Evolutionary conservation across 2,888 invertebrate species (phyloP).

Genomic region (Hirudinaria manillensis): DNA sequence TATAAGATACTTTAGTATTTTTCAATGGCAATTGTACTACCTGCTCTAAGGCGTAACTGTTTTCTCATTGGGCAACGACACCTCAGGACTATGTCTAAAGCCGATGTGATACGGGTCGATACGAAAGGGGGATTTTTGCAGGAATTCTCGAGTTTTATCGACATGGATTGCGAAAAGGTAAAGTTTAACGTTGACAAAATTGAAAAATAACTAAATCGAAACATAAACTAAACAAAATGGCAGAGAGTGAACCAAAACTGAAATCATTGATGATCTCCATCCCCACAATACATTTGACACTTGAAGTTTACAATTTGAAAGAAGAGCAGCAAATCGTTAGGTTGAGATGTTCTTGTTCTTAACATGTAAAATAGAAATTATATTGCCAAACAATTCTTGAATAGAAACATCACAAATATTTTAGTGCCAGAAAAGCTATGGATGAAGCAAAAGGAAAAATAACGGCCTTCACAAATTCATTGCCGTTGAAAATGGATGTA

Average conservation of each 20-base stretch:
- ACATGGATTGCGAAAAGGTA: too few species aligned
- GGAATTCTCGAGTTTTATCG: too few species aligned
- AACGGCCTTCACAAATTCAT: background rate
- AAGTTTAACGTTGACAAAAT: too few species aligned
- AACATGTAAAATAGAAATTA: background rate
- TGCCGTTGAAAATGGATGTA: background rate
- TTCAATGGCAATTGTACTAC: too few species aligned
- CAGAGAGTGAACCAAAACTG: background rate
- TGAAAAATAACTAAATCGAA: too few species aligned
- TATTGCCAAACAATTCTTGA: background rate
- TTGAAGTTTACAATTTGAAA: conserved; percentile 17
- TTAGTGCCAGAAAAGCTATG: conserved; percentile 7
- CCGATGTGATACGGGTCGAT: too few species aligned
- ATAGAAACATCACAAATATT: background rate
- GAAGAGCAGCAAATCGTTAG: background rate
- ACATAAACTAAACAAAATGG: too few species aligned
- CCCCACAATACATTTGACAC: conserved; percentile 13
- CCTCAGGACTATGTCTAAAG: too few species aligned
- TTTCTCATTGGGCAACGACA: too few species aligned
- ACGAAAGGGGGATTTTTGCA: too few species aligned
- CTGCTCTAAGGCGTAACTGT: too few species aligned
- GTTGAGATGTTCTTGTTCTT: background rate
- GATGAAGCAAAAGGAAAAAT: conserved; percentile 14
- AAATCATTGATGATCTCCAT: background rate
- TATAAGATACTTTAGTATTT: too few species aligned